Evolutionary conservation across 2,797 vertebrate genomes (phyloP).

Genomic region (Phylloscopus collybita): DNA sequence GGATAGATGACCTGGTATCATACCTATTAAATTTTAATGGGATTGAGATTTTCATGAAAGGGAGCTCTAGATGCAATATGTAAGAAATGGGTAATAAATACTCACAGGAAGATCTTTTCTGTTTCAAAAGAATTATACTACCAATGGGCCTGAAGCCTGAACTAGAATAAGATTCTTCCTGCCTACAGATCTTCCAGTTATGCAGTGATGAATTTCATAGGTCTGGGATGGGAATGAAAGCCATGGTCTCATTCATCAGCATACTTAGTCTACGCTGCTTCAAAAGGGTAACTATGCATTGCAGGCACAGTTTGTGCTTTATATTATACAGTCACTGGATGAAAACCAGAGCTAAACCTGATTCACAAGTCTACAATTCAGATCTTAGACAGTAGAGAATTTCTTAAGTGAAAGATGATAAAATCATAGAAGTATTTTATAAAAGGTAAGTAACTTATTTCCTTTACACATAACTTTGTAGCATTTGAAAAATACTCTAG

Average conservation of each 20-base stretch:
- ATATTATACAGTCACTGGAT: not conserved
- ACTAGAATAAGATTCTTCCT: not conserved
- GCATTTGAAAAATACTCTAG: not conserved
- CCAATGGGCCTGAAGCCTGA: not conserved
- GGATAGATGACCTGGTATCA: not conserved
- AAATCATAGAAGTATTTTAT: not conserved
- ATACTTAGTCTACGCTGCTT: not conserved
- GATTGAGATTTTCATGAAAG: not conserved
- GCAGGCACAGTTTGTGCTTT: not conserved
- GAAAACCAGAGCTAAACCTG: not conserved
- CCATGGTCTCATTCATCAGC: not conserved
- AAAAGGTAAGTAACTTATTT: not conserved
- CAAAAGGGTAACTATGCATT: not conserved
- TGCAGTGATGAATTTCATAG: not conserved
- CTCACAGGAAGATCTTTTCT: not conserved
- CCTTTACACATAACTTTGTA: not conserved
- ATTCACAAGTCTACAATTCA: not conserved
- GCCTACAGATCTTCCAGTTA: not conserved
- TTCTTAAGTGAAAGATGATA: not conserved
- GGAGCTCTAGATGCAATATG: not conserved
- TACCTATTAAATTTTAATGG: not conserved
- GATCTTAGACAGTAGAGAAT: not conserved
- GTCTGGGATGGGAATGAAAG: not conserved
- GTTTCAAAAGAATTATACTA: not conserved
- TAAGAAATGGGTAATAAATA: not conserved